Base-by-base conservation (phyloP, 2,797 vertebrate species). In the Betta splendens region DNA sequence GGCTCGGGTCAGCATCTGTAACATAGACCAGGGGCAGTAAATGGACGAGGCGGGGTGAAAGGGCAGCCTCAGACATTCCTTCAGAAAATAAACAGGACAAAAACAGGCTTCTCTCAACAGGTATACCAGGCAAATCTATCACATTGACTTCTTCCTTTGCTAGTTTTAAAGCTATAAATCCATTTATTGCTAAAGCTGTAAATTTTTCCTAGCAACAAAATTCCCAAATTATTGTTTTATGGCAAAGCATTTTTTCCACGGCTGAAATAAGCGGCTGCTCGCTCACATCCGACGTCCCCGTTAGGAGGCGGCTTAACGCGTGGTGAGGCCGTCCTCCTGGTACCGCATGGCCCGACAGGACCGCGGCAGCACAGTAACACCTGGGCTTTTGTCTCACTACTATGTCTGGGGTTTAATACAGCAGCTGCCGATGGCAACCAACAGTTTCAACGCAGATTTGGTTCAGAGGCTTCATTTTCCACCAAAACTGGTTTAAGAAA, bases 31-130 rank as follows among this genome's bases (percentile, higher is more conserved):
- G 86, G 87, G 83, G 83, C 72, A 81, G 82, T 82, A 83, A 87
- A 87, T 87, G 83, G 81, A 89, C 87, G 87, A 80, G 82, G 62
- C 57, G 75, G 59, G 85, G 84, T 87, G 79, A 89, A 88, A 89
- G 85, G 89, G 69, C 84, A 80, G 36, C 57, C 42, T 50, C 59
- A 83, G 79, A 87, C 86, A 90, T 88, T 86, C 88, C 86, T 89
- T 77, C 77, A 65, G 85, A 90, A 90, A 91, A 88, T 90, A 90
- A 91, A 85, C 81, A 90, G 84, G 87, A 75, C 57, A 73, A 81
- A 89, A 87, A 83, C 50, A 20, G 64, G 59, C 79, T 87, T 80
- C 59, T 69, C 74, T 50, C 66, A 75, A 79, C 88, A 89, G 79
- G 84, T 89, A 85, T 79, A 75, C 72, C 52, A 59, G 54, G 55